These are phyloP conservation scores for Drosophila sordidula DNA, from an alignment of 2,888 invertebrate genomes.

Conservation along the genomic window DNA sequence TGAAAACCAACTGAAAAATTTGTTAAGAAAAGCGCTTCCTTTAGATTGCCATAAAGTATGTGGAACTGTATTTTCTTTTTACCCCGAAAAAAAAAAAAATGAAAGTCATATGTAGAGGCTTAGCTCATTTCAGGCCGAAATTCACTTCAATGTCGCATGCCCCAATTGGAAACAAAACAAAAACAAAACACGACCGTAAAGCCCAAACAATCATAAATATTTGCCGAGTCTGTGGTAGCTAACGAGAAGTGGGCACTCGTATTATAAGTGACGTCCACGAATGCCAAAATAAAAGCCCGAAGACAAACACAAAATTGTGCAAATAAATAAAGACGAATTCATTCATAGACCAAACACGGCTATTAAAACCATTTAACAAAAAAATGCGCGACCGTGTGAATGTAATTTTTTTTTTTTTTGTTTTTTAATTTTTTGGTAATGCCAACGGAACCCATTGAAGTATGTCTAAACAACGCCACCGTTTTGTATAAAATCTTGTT, in stretches of 20 bases:
- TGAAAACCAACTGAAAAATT: constrained; percentile 9
- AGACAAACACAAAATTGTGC: constrained; percentile 27
- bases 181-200: constrained; percentile 5
- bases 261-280: constrained; percentile 64
- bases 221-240: constrained; percentile 54
- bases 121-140: neutral
- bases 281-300: constrained; percentile 34
- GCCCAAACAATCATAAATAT: constrained; percentile 59
- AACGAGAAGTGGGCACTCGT: constrained; percentile 25
- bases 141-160: constrained; percentile 45
- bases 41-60: neutral
- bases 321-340: constrained; percentile 51
- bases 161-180: constrained; percentile 38
- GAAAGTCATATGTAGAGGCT: constrained; percentile 3
- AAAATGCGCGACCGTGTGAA: constrained; percentile 65
- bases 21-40: constrained; percentile 19
- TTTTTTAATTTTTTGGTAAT: neutral
- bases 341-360: constrained; percentile 53
- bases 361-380: constrained; percentile 27
- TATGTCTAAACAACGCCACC: constrained; percentile 62
- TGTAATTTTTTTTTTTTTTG: constrained; percentile 5
- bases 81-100: neutral
- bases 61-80: neutral
- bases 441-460: constrained; percentile 29
- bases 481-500: constrained; percentile 48